Conservation (phyloP, 2,113 vertebrate genomes). For the Nymphicus hollandicus region DNA sequence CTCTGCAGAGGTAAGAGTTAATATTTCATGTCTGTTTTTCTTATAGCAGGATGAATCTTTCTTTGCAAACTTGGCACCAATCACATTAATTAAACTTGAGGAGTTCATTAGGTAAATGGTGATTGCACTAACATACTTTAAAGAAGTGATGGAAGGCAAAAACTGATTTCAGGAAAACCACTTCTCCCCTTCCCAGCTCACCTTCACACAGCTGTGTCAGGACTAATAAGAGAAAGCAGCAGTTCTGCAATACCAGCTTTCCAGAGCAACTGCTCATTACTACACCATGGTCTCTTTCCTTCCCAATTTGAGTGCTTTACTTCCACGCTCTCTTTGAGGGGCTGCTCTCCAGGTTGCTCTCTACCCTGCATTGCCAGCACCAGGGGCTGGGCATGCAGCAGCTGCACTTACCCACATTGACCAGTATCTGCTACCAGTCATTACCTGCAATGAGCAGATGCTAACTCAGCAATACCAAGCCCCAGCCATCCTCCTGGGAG, state of each 20-base stretch:
- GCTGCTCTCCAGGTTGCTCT: not conserved
- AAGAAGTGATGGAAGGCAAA: slow-evolving; percentile 52
- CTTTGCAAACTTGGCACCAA: slow-evolving; percentile 30
- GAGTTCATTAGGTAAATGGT: slow-evolving; percentile 70
- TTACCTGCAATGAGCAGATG: fast-evolving
- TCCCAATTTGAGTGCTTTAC: not conserved
- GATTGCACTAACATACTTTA: slow-evolving; percentile 58
- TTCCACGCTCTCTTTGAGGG: fast-evolving
- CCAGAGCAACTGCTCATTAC: not conserved
- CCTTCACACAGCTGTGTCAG: slow-evolving; percentile 8
- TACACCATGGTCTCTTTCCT: not conserved
- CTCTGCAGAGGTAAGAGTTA: not conserved
- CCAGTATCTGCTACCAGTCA: not conserved
- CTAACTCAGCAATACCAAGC: not conserved
- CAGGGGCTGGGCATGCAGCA: not conserved
- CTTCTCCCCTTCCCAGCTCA: slow-evolving; percentile 22
- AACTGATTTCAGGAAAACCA: slow-evolving; percentile 46
- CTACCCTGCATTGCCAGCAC: fast-evolving
- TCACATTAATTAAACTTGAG: slow-evolving; percentile 65
- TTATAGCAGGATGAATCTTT: slow-evolving; percentile 50
- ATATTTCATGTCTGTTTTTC: slow-evolving; percentile 8
- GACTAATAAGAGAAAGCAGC: not conserved
- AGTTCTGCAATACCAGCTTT: not conserved
- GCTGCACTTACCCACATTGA: fast-evolving
- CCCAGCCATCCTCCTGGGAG: not conserved